Evolutionary conservation across 2,888 invertebrate genomes (phyloP).

Genomic region (Phortica magna): DNA sequence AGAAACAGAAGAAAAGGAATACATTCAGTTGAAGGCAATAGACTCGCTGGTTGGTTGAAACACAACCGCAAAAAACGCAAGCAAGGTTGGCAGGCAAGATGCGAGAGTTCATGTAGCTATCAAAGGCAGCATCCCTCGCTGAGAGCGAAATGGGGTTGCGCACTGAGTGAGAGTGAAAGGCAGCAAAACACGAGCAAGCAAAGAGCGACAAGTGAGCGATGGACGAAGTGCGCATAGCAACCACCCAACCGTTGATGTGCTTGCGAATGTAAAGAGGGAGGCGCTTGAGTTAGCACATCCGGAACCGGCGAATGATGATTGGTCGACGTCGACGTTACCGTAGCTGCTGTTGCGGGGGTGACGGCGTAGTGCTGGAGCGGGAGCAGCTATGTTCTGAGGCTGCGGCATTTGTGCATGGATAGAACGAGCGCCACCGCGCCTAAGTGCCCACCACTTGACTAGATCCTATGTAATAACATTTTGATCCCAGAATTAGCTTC

Average conservation of each 20-base stretch:
- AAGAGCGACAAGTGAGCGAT: not conserved
- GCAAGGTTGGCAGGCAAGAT: not conserved
- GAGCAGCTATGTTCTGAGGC: not conserved
- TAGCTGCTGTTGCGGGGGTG: constrained; percentile 18
- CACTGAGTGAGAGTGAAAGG: constrained; percentile 24
- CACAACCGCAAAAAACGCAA: constrained; percentile 24
- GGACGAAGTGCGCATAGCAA: constrained; percentile 18
- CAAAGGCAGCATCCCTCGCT: constrained; percentile 24
- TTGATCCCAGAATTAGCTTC: constrained; percentile 74
- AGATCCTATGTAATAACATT: constrained; percentile 69
- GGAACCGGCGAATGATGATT: constrained; percentile 5
- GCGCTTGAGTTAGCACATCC: constrained; percentile 19
- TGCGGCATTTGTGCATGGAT: constrained; percentile 44
- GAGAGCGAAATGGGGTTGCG: not conserved
- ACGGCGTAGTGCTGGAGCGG: not conserved
- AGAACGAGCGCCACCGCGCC: not conserved
- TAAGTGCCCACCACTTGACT: constrained; percentile 56
- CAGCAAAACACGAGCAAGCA: constrained; percentile 13
- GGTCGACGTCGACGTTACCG: constrained; percentile 8
- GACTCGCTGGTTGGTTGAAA: constrained; percentile 59
- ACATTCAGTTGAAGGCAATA: constrained; percentile 42
- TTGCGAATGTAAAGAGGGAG: constrained; percentile 20
- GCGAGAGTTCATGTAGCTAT: not conserved
- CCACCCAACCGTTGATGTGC: constrained; percentile 7
- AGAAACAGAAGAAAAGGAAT: constrained; percentile 39